A percentile compares a stretch with the other conserved stretches of the same genome.
phyloP scores from a whole-genome alignment of 2,113 vertebrate species.

The Brienomyrus brachyistius region DNA sequence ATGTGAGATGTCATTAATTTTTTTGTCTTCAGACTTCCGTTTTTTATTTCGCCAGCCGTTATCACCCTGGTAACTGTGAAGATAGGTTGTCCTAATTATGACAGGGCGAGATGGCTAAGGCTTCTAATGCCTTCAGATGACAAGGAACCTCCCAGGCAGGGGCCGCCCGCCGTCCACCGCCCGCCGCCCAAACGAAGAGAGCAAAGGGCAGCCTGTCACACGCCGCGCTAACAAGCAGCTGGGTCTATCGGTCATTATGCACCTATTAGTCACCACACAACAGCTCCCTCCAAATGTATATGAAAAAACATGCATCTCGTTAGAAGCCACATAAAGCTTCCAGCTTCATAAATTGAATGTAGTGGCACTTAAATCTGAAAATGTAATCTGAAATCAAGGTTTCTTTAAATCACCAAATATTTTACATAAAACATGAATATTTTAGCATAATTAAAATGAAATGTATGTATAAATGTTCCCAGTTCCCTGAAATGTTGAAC shows the following conservation, averaged over 20 bases:
- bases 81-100: not conserved
- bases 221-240: not conserved
- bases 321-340: not conserved
- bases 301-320: not conserved
- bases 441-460: not conserved
- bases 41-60: not conserved
- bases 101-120: too few relatives aligned
- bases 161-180: not conserved
- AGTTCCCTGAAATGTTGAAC: not conserved
- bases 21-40: not conserved
- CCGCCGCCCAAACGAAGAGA: not conserved
- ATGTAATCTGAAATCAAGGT: not conserved
- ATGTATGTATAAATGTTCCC: not conserved
- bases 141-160: not conserved
- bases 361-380: not conserved
- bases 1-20: not conserved
- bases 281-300: not conserved
- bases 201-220: not conserved
- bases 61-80: not conserved
- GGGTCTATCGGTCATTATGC: not conserved
- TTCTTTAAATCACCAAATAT: not conserved
- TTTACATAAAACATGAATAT: not conserved
- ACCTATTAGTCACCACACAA: not conserved
- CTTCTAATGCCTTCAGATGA: not conserved
- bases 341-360: not conserved